Evolutionary conservation across 2,113 vertebrate genomes (phyloP).

Genomic region (Pao palembangensis): DNA sequence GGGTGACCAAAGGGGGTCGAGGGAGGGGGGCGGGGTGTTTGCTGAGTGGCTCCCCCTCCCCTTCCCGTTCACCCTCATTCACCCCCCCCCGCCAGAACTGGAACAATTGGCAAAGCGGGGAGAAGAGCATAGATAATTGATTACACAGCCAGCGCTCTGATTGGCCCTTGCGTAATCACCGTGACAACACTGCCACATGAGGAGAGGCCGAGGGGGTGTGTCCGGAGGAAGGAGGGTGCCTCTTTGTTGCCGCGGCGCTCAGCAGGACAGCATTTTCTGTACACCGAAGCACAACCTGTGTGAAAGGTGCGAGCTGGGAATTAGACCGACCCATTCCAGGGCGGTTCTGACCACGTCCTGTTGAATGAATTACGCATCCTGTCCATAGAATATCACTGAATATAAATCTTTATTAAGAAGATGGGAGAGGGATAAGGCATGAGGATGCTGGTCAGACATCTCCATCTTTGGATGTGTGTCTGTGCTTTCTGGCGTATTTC

Average conservation of each 20-base stretch:
- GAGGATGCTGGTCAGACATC: no score
- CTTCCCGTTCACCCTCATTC: background rate
- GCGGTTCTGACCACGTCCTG: no score
- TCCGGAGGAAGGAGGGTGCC: conserved; percentile 23
- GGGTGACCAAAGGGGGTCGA: conserved; percentile 19
- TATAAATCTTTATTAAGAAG: no score
- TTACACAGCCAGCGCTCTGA: conserved; percentile 26
- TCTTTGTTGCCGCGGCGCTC: conserved; percentile 36
- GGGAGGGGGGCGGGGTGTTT: background rate
- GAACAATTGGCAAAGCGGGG: conserved; percentile 45
- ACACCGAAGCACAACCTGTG: no score
- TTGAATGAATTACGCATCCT: no score
- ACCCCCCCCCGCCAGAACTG: conserved; percentile 3
- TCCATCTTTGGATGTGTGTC: background rate
- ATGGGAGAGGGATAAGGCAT: no score
- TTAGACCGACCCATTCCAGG: no score
- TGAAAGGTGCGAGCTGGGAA: no score
- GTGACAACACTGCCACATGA: conserved; percentile 10
- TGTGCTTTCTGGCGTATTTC: background rate
- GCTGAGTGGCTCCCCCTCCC: background rate
- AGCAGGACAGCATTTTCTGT: no score
- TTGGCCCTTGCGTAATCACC: conserved; percentile 37
- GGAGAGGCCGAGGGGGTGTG: conserved; percentile 28
- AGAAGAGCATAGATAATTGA: conserved; percentile 46
- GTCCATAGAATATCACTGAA: no score